Evolutionary conservation across 2,113 vertebrate species (phyloP).

Genomic region (Fregata magnificens): DNA sequence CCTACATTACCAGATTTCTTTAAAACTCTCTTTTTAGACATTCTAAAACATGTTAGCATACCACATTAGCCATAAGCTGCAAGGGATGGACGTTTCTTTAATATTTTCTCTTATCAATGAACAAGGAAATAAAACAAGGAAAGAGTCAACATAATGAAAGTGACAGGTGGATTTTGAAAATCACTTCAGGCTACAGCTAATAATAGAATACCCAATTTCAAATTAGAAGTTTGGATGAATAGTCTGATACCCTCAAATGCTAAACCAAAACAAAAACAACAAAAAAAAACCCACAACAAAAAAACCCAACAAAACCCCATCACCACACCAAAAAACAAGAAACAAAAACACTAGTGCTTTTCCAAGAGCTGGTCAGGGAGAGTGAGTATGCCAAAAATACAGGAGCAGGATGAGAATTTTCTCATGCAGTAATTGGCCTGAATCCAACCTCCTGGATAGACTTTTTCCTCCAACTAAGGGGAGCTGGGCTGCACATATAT

Average conservation of each 20-base stretch:
- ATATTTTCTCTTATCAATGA: constrained; percentile 8
- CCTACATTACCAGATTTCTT: neutral
- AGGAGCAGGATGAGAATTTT: neutral
- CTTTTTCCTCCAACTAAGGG: neutral
- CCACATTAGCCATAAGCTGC: neutral
- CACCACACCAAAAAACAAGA: no score
- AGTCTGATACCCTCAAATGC: neutral
- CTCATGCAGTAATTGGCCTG: neutral
- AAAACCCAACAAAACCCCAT: no score
- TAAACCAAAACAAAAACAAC: neutral
- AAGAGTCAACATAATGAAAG: neutral
- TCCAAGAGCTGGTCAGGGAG: neutral
- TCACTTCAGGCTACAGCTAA: constrained; percentile 16
- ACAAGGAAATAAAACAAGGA: neutral
- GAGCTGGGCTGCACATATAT: neutral
- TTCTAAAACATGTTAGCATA: neutral
- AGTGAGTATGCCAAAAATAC: neutral
- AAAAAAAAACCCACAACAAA: no score
- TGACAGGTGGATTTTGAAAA: constrained; percentile 34
- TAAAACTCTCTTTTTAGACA: neutral
- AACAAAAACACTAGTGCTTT: neutral
- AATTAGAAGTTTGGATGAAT: neutral
- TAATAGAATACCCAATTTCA: constrained; percentile 12
- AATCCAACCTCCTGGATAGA: neutral
- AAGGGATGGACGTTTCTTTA: neutral